These are phyloP conservation scores for Nephila pilipes DNA, from an alignment of 1,140 invertebrate genomes.

Conservation along the genomic window DNA sequence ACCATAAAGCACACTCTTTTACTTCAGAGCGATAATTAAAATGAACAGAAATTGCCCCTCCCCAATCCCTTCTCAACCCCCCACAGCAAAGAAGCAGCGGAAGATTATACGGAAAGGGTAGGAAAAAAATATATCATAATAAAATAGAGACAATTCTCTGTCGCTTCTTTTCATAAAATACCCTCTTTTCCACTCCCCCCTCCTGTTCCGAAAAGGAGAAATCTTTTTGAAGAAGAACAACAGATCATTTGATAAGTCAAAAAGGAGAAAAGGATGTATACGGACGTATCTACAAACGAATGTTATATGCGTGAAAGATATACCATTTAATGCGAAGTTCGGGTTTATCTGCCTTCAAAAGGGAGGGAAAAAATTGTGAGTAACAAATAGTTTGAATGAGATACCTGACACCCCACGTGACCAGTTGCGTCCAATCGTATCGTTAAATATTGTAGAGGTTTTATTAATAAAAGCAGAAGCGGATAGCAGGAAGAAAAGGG, in stretches of 20 bases:
- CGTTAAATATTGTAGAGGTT: conserved; percentile 60
- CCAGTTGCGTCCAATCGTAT: conserved; percentile 59
- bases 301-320: conserved; percentile 28
- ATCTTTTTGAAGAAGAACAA: conserved; percentile 53
- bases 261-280: conserved; percentile 36
- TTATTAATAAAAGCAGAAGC: conserved; percentile 69
- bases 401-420: conserved; percentile 75
- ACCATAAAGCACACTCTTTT: conserved; percentile 67
- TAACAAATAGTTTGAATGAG: conserved; percentile 62
- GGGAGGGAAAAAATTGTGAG: background rate
- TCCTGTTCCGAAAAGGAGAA: conserved; percentile 40
- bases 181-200: background rate
- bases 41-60: conserved; percentile 74
- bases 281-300: conserved; percentile 30
- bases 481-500: conserved; percentile 4
- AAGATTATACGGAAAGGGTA: conserved; percentile 65
- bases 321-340: conserved; percentile 53
- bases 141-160: conserved; percentile 74
- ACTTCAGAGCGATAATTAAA: conserved; percentile 76
- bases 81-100: conserved; percentile 56
- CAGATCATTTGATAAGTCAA: conserved; percentile 71
- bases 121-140: conserved; percentile 72
- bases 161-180: conserved; percentile 74
- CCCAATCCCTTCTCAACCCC: background rate
- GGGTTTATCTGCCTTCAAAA: conserved; percentile 38